Conservation (phyloP, 2,888 invertebrate genomes). For the Acleris sparsana region DNA sequence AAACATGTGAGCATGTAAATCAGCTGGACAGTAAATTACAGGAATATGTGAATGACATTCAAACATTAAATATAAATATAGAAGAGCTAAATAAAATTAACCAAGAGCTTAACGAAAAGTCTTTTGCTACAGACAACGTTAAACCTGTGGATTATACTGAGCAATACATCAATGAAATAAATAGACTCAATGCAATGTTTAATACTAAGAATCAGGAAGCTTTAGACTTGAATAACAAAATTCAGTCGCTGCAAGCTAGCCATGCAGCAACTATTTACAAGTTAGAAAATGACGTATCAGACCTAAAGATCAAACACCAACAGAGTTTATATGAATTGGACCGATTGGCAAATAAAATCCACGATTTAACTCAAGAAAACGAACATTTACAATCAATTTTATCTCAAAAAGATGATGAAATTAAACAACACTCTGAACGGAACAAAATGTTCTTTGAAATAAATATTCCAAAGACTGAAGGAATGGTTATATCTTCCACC, state of each 20-base stretch:
- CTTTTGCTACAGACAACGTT: slow-evolving; percentile 45
- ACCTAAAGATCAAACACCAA: slow-evolving; percentile 62
- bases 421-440: slow-evolving; percentile 66
- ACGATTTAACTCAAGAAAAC: slow-evolving; percentile 54
- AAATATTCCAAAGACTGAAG: slow-evolving; percentile 80
- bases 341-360: slow-evolving; percentile 48
- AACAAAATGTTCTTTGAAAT: slow-evolving; percentile 74
- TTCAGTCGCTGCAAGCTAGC: slow-evolving; percentile 55
- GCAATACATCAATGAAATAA: slow-evolving; percentile 82
- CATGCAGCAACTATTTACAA: slow-evolving; percentile 51
- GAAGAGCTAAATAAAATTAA: slow-evolving; percentile 66
- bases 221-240: slow-evolving; percentile 57
- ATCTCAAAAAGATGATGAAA: slow-evolving; percentile 63
- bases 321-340: slow-evolving; percentile 49
- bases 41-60: slow-evolving; percentile 64
- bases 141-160: slow-evolving; percentile 71
- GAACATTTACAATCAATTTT: slow-evolving; percentile 55
- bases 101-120: slow-evolving; percentile 58
- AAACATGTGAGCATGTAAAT: slow-evolving; percentile 75
- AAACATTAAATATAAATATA: slow-evolving; percentile 60
- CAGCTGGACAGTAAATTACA: slow-evolving; percentile 63
- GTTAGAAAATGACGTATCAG: slow-evolving; percentile 59
- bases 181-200: slow-evolving; percentile 78
- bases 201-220: slow-evolving; percentile 78
- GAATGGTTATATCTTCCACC: slow-evolving; percentile 75